Percentiles rank a stretch among this genome's conserved stretches.
phyloP scores from a whole-genome alignment of 2,797 vertebrate genomes.

The Anguilla megastoma region DNA sequence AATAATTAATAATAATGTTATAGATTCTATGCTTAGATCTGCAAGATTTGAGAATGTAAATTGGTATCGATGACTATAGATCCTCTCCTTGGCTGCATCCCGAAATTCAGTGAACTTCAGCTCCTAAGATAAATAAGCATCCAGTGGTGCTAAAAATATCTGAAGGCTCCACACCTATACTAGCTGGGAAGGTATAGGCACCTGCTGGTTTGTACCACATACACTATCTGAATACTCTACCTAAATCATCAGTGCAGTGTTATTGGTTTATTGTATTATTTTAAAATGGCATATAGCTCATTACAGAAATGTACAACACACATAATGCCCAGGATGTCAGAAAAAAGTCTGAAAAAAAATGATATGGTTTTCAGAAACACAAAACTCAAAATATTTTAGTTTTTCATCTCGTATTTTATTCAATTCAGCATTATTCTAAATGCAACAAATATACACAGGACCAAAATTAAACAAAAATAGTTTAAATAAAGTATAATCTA shows the following conservation, averaged over 20 bases:
- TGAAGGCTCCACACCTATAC: slow-evolving; percentile 31
- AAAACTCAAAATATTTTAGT: neutral
- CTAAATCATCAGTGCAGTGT: slow-evolving; percentile 19
- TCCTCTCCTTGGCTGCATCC: neutral
- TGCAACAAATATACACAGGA: slow-evolving; percentile 19
- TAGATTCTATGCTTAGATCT: neutral
- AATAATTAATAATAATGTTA: neutral
- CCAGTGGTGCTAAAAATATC: slow-evolving; percentile 37
- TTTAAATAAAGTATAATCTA: neutral
- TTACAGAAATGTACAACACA: neutral
- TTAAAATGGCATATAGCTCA: too few relatives aligned
- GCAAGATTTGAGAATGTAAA: neutral
- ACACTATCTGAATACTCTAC: slow-evolving; percentile 17
- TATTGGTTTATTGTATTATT: too few relatives aligned
- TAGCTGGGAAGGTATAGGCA: slow-evolving; percentile 23
- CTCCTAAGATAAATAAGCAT: neutral
- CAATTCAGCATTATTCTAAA: neutral
- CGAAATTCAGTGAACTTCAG: neutral
- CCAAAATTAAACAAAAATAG: neutral
- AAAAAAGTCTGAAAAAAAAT: neutral
- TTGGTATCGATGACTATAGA: neutral
- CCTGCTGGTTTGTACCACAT: slow-evolving; percentile 14
- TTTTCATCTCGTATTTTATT: slow-evolving; percentile 12
- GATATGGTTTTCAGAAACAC: neutral
- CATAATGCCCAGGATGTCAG: neutral